Evolutionary conservation across 1,140 invertebrate genomes (phyloP), one percentile per base, ranked within the genome.

Genomic region (Bicyclus anynana): DNA sequence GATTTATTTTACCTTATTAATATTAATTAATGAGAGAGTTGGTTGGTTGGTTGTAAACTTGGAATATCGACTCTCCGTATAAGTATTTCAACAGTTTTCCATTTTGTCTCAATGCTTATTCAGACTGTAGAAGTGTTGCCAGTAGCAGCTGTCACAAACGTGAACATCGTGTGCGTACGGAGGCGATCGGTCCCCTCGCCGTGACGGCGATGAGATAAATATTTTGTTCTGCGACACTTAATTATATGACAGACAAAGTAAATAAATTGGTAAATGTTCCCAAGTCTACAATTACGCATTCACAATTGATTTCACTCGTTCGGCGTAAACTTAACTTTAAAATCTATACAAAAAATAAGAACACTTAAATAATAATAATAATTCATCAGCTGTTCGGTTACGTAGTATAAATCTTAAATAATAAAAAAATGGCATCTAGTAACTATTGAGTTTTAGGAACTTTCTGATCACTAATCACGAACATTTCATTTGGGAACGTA

Each of bases 371-470:
- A 13, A n/a, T n/a, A n/a, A n/a, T n/a, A n/a, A n/a, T n/a, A n/a
- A n/a, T n/a, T 40, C 47, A 26, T 53, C 44, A 53, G 52, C 42
- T 27, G 58, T 57, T 52, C 49, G 17, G 55, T 58, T 52, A 54
- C 37, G 61, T 49, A 62, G 46, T 47, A 35, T 23, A 48, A 54
- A 54, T 33, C 46, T 60, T 60, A 60, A 60, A 60, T 49, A 60
- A 60, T 53, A 44, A 53, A 47, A 54, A 75, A 74, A 86, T 84
- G 83, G 83, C 79, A 84, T 79, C 79, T 83, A 78, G 63, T 74
- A 74, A 74, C 74, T 79, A 77, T 77, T 75, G 76, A 84, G 67
- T 77, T 67, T 76, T 86, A 86, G 83, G 83, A 86, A 86, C 83
- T 84, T 84, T 81, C 65, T 72, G 69, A 74, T 79, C 68, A 77